Evolutionary conservation across 1,140 invertebrate species (phyloP).

Genomic region (Zaprionus nigranus): DNA sequence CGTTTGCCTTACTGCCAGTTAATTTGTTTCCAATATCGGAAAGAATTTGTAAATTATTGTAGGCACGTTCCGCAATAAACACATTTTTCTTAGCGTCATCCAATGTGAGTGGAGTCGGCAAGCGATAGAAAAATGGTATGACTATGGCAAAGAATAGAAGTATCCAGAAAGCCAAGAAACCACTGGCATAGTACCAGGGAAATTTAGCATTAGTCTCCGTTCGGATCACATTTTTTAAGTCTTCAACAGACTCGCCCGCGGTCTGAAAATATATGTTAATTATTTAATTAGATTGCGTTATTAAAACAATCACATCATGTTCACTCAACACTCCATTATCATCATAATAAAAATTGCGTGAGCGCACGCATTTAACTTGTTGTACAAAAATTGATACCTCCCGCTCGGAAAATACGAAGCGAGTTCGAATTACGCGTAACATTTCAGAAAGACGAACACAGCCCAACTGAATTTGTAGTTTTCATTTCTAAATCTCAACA

Average conservation of each 20-base stretch:
- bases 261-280: constrained; percentile 27
- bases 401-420: constrained; percentile 7
- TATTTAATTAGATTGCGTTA: neutral
- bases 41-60: constrained; percentile 86
- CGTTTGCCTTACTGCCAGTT: constrained; percentile 87
- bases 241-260: constrained; percentile 33
- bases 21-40: constrained; percentile 89
- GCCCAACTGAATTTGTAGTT: constrained; percentile 25
- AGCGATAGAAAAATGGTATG: constrained; percentile 64
- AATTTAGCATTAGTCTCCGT: constrained; percentile 17
- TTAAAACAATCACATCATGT: constrained; percentile 29
- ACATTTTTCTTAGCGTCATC: constrained; percentile 41
- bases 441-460: constrained; percentile 19
- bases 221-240: neutral
- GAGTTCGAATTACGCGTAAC: constrained; percentile 25
- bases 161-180: constrained; percentile 66
- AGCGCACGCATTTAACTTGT: neutral
- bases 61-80: constrained; percentile 71
- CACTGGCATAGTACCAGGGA: constrained; percentile 66
- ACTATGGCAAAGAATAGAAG: constrained; percentile 67
- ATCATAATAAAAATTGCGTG: neutral
- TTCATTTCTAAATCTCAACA: neutral
- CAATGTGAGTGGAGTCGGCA: constrained; percentile 61
- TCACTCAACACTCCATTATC: neutral
- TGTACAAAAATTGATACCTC: constrained; percentile 9